A percentile compares a stretch with the other conserved stretches of the same genome.
phyloP scores from a whole-genome alignment of 2,888 invertebrate species.

The Cheilosia impressa region DNA sequence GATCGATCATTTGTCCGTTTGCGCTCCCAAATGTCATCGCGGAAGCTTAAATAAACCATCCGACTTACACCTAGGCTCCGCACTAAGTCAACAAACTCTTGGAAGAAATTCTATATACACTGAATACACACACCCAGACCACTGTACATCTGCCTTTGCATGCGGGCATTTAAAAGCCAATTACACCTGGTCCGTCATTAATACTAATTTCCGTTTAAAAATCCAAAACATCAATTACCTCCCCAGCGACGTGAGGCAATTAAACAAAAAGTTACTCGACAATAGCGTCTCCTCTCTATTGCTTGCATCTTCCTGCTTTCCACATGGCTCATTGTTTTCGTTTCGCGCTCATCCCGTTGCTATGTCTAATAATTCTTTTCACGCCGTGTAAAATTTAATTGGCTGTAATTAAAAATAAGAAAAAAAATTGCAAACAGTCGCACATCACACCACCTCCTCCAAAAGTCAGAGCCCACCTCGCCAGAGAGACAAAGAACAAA shows the following conservation, averaged over 20 bases:
- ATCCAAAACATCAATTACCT: conserved; percentile 58
- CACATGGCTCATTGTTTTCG: conserved; percentile 72
- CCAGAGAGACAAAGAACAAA: conserved; percentile 72
- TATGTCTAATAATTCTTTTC: conserved; percentile 71
- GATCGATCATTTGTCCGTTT: too few species aligned
- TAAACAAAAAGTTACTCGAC: conserved; percentile 53
- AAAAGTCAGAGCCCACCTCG: conserved; percentile 14
- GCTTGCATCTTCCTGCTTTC: conserved; percentile 6
- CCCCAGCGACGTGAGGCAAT: conserved; percentile 63
- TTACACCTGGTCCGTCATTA: conserved; percentile 41
- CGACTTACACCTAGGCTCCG: not conserved
- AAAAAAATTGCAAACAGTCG: not conserved
- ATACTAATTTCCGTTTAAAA: conserved; percentile 51
- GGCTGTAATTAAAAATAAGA: conserved; percentile 69
- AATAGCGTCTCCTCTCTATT: conserved; percentile 43
- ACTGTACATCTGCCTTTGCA: not conserved
- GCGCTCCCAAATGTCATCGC: too few species aligned
- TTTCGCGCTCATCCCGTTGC: conserved; percentile 62
- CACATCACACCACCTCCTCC: conserved; percentile 5
- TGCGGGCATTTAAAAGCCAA: conserved; percentile 10
- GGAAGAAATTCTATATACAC: not conserved
- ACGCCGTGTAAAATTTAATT: conserved; percentile 76
- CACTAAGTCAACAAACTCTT: not conserved
- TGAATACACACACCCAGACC: not conserved
- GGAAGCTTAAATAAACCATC: too few species aligned